Conservation (phyloP, 2,888 invertebrate species). For the Cataglyphis altisquamis region DNA sequence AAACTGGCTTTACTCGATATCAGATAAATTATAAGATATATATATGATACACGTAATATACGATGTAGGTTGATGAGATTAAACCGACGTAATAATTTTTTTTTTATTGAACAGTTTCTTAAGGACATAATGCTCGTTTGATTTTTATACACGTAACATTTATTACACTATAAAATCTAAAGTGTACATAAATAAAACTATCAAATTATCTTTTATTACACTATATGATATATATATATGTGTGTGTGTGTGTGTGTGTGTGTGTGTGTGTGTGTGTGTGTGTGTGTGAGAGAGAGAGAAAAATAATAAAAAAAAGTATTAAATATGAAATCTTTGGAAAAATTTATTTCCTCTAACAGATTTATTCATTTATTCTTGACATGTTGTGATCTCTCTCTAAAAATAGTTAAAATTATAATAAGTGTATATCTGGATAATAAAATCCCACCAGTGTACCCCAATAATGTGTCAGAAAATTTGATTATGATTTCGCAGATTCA, state of each 20-base stretch:
- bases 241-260: too few species aligned
- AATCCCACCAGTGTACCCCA: too few species aligned
- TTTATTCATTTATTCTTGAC: neutral
- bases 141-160: neutral
- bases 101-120: neutral
- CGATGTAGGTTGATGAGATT: neutral
- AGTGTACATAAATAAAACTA: neutral
- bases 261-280: too few species aligned
- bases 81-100: neutral
- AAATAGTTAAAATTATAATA: neutral
- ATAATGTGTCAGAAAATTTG: too few species aligned
- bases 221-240: neutral
- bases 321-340: neutral
- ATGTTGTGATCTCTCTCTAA: neutral
- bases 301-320: neutral
- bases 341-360: neutral
- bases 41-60: neutral
- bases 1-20: neutral
- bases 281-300: too few species aligned
- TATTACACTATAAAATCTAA: neutral
- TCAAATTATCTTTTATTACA: neutral
- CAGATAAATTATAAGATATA: neutral
- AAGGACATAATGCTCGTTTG: neutral
- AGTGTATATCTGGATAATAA: neutral
- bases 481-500: too few species aligned